Base-by-base conservation (phyloP, 1,140 invertebrate genomes). In the Hylaeus volcanicus region DNA sequence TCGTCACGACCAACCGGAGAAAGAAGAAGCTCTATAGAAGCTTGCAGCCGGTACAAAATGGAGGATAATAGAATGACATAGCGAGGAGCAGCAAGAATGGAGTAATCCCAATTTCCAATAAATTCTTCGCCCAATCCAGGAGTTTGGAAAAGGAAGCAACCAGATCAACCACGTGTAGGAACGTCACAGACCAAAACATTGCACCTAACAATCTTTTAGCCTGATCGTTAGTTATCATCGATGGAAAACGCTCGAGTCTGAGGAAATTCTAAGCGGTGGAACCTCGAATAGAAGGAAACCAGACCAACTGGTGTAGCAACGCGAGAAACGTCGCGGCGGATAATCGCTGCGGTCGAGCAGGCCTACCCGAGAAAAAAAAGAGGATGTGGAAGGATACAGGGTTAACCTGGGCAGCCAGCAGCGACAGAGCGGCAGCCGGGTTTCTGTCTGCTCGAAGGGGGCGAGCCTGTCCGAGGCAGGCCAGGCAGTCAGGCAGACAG, bases 401-500 rank as follows among this genome's bases (percentile, higher is more conserved):
- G 68, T 85, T 74, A 84, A 71, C 66, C 53, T 56, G 64, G 55
- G 51, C 56, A 79, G 81, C 79, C 64, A 71, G 81, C 68, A 63
- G 61, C 70, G 80, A 75, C 83, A 64, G 26, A 26, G 79, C 39
- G 63, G 74, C 72, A 70, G 73, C 79, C 79, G 61, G 69, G 81
- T 85, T 82, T 83, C 82, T 80, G 84, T 85, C 58, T 77, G 85
- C 56, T 76, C 65, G 87, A 89, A 87, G 83, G 89, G 88, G 89
- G 85, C 89, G 88, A 92, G 88, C 89, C 84, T 87, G 88, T 81
- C 76, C 77, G 83, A 87, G 86, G 76, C 85, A 79, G 76, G 80
- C 84, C 69, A 81, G 79, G 85, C 89, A 91, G 79, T 81, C 66
- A 79, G 77, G 85, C 89, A 91, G 91, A 92, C 92, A 92, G 91